These are phyloP conservation scores for Tachycineta bicolor DNA, from an alignment of 2,113 vertebrate genomes.

Conservation along the genomic window DNA sequence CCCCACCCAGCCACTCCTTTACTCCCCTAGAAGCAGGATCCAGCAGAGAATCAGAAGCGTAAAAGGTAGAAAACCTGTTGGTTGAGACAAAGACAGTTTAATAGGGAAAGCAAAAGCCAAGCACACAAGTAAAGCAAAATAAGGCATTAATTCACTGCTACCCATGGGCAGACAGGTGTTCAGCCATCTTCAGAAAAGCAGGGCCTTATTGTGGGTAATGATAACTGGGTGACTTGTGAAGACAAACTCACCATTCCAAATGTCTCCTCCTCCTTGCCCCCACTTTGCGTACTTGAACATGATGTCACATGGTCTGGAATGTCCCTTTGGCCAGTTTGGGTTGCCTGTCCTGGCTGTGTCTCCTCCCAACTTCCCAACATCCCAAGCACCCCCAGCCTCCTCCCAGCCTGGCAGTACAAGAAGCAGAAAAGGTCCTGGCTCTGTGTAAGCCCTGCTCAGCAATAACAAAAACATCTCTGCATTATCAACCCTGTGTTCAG, in stretches of 20 bases:
- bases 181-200: not conserved
- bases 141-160: not conserved
- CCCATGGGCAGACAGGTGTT: accelerated
- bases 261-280: not conserved
- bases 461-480: no score
- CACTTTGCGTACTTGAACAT: not conserved
- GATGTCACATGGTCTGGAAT: not conserved
- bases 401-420: accelerated
- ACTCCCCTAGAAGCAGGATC: no score
- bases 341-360: not conserved
- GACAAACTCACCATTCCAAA: not conserved
- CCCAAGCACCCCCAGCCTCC: no score
- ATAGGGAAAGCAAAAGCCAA: not conserved
- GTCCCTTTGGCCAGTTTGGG: not conserved
- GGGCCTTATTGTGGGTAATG: accelerated
- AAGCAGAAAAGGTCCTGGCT: not conserved
- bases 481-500: not conserved
- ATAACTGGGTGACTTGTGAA: not conserved
- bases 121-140: not conserved
- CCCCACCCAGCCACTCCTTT: not conserved
- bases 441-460: not conserved
- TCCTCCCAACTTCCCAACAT: not conserved
- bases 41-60: accelerated
- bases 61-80: no score
- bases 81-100: not conserved